Evolutionary conservation across 2,113 vertebrate genomes (phyloP).

Genomic region (Rhodinocichla rosea): DNA sequence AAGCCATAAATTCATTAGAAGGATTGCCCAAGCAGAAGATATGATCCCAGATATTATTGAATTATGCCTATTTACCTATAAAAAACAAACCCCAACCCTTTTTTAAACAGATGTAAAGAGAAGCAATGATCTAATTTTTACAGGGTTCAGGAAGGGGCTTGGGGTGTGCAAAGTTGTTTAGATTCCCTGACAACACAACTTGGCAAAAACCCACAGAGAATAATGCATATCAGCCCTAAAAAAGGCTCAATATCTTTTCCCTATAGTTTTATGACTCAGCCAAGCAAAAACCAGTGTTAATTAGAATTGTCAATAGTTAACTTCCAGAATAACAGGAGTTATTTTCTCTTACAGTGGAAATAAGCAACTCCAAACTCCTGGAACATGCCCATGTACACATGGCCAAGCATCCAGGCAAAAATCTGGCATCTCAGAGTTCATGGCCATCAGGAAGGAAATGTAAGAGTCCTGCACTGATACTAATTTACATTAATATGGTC

Average conservation of each 20-base stretch:
- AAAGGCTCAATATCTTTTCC: neutral
- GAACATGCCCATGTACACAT: fast-evolving
- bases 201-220: neutral
- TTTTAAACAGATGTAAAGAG: neutral
- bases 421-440: neutral
- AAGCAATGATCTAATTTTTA: neutral
- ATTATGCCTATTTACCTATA: neutral
- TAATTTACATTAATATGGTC: neutral
- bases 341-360: neutral
- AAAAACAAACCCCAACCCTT: neutral
- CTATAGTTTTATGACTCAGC: neutral
- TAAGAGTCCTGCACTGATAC: neutral
- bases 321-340: neutral
- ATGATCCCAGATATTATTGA: neutral
- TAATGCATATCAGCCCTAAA: neutral
- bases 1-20: slow-evolving; percentile 48
- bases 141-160: neutral
- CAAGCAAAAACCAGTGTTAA: neutral
- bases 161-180: neutral
- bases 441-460: fast-evolving
- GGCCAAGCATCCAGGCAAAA: neutral
- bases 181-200: neutral
- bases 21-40: slow-evolving; percentile 1
- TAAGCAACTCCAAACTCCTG: neutral
- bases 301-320: neutral